Conservation (phyloP, 1,140 invertebrate species). For the Parapsyche elsis region DNA sequence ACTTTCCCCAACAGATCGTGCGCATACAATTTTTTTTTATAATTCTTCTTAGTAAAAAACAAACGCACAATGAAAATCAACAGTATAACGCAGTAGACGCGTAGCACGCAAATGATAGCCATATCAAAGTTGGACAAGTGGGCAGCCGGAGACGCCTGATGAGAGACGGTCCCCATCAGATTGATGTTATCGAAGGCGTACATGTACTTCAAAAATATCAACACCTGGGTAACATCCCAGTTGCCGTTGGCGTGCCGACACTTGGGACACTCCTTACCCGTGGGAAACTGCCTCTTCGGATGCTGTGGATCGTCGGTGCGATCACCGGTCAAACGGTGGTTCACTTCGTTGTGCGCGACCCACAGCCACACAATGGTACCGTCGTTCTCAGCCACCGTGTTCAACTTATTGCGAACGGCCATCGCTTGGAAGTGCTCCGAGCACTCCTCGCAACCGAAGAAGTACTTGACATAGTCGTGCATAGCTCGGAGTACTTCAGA, state of each 20-base stretch:
- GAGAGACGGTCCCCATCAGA: conserved; percentile 59
- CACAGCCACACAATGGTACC: conserved; percentile 94
- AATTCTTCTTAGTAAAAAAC: conserved; percentile 72
- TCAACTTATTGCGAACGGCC: conserved; percentile 75
- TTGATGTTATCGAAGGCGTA: conserved; percentile 73
- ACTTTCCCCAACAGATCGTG: conserved; percentile 71
- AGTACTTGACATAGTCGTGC: conserved; percentile 89
- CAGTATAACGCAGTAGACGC: conserved; percentile 73
- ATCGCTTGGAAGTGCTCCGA: conserved; percentile 87
- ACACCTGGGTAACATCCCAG: conserved; percentile 79
- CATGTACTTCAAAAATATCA: conserved; percentile 79
- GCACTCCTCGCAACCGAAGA: conserved; percentile 95
- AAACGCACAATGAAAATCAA: conserved; percentile 79
- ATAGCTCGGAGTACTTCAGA: conserved; percentile 82
- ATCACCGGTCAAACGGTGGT: conserved; percentile 86
- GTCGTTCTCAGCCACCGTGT: conserved; percentile 74
- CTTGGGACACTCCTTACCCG: conserved; percentile 72
- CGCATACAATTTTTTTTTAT: conserved; percentile 72
- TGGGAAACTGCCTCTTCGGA: conserved; percentile 93
- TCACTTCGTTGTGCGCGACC: conserved; percentile 94
- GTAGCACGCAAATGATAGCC: conserved; percentile 80
- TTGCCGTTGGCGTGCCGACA: conserved; percentile 73
- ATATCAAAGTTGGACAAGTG: conserved; percentile 74
- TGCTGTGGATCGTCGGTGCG: conserved; percentile 89
- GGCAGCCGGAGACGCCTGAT: conserved; percentile 52